A percentile compares a stretch with the other conserved stretches of the same genome.
Evolutionary conservation across 2,113 vertebrate genomes (phyloP).

Genomic region (Pomatorhinus ruficollis): DNA sequence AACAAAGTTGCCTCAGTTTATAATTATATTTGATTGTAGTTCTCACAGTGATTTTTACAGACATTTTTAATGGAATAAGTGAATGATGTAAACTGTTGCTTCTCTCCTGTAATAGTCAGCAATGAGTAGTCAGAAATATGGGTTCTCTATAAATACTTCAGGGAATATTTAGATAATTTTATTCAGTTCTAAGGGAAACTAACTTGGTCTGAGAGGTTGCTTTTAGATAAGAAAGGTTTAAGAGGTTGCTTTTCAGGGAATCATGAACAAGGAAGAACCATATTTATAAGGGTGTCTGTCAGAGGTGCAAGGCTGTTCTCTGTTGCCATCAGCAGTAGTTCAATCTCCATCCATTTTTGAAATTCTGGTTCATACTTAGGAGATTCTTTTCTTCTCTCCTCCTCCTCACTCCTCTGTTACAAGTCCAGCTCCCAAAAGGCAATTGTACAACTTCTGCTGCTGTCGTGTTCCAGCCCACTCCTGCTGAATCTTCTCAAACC

Average conservation of each 20-base stretch:
- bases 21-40: background rate
- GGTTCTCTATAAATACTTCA: background rate
- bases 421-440: background rate
- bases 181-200: background rate
- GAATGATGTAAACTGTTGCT: background rate
- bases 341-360: background rate
- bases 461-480: background rate
- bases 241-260: background rate
- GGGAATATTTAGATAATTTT: background rate
- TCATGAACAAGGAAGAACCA: background rate
- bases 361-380: background rate
- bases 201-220: background rate
- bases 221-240: background rate
- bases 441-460: background rate
- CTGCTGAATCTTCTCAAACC: background rate
- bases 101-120: background rate
- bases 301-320: background rate
- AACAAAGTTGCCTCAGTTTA: background rate
- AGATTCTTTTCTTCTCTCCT: background rate
- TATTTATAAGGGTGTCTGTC: rapidly evolving
- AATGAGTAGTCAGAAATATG: background rate
- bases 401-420: background rate
- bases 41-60: background rate
- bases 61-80: background rate
- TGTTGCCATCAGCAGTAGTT: background rate